These are phyloP conservation scores for Philonicus albiceps DNA, from an alignment of 2,888 invertebrate species.

Conservation along the genomic window DNA sequence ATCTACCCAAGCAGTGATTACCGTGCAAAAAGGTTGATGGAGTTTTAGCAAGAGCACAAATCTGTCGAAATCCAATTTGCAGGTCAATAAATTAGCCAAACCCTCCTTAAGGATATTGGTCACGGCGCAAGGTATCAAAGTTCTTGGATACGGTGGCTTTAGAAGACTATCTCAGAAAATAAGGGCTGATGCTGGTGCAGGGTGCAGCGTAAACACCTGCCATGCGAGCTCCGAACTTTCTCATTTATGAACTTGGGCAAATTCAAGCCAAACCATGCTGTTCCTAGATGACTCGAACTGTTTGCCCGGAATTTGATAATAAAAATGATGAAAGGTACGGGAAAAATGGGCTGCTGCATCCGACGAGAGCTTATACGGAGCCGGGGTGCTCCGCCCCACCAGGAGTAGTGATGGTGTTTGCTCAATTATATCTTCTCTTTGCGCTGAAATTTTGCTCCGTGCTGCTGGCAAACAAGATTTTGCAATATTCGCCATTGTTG, in stretches of 20 bases:
- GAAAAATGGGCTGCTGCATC: background rate
- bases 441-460: constrained; percentile 42
- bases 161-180: background rate
- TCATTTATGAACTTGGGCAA: constrained; percentile 22
- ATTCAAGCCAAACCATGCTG: background rate
- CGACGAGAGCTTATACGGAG: background rate
- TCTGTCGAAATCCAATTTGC: constrained; percentile 35
- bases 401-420: constrained; percentile 35
- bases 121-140: background rate
- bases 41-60: background rate
- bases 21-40: background rate
- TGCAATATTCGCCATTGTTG: constrained; percentile 49
- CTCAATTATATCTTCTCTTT: constrained; percentile 42
- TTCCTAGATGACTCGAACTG: constrained; percentile 6
- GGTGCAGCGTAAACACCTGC: constrained; percentile 19
- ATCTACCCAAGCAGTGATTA: background rate
- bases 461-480: constrained; percentile 48
- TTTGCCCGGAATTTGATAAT: constrained; percentile 33
- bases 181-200: background rate
- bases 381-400: background rate
- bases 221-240: constrained; percentile 10
- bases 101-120: background rate
- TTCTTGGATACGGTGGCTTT: background rate
- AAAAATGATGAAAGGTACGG: constrained; percentile 36
- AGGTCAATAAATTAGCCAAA: constrained; percentile 37